Percentiles rank a stretch among this genome's conserved stretches.
Conservation (phyloP, 2,113 vertebrate genomes). For the Antechinus stuartii region DNA sequence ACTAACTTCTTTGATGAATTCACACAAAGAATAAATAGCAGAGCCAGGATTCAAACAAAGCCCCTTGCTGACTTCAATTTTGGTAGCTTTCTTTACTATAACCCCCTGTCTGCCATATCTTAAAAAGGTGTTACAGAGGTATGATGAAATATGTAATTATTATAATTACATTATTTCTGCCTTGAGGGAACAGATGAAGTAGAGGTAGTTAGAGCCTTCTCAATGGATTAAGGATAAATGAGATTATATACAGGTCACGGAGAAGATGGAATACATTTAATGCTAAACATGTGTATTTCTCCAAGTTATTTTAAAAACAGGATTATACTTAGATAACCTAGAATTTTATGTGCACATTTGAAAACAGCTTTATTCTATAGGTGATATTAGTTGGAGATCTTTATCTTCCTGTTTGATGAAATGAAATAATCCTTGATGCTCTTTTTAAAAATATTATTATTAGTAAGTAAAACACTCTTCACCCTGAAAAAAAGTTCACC, state of each 20-base stretch:
- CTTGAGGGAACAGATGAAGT: background rate
- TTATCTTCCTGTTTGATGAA: background rate
- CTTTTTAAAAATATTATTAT: no score
- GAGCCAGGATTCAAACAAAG: background rate
- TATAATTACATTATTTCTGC: background rate
- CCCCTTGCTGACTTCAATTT: background rate
- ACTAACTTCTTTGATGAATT: background rate
- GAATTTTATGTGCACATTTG: background rate
- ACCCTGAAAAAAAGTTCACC: no score
- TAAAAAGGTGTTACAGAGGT: background rate
- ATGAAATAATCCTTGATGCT: background rate
- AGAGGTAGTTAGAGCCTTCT: background rate
- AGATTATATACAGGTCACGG: background rate
- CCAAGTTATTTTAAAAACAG: background rate
- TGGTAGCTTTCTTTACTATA: background rate
- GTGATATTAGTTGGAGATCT: background rate
- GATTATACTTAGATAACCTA: background rate
- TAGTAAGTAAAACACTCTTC: no score
- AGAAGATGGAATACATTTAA: background rate
- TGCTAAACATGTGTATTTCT: background rate
- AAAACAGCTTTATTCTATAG: background rate
- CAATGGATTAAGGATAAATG: background rate
- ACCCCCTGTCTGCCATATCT: background rate
- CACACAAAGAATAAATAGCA: background rate
- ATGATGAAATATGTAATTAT: background rate